Evolutionary conservation across 2,888 invertebrate genomes (phyloP).

Genomic region (Latrodectus elegans): DNA sequence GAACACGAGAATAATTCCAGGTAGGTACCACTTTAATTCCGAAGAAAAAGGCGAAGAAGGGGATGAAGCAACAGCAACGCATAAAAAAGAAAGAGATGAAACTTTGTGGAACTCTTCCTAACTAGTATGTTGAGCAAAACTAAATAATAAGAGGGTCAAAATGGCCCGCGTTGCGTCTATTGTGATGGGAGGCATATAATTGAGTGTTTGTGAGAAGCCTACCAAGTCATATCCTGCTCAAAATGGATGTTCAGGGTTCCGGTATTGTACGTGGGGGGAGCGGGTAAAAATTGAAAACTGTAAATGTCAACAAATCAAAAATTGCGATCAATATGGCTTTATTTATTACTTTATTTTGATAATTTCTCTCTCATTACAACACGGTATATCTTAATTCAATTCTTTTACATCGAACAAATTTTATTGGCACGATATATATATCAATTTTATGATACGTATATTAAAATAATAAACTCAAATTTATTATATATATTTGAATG

Average conservation of each 20-base stretch:
- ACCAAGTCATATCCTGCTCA: conserved; percentile 67
- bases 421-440: too few relatives aligned
- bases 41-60: neutral
- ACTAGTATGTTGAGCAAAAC: conserved; percentile 39
- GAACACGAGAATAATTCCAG: neutral
- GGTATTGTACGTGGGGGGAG: conserved; percentile 34
- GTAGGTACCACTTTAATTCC: neutral
- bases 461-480: too few relatives aligned
- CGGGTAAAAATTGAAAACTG: conserved; percentile 26
- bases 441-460: too few relatives aligned
- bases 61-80: neutral
- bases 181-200: conserved; percentile 64
- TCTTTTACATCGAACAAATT: too few relatives aligned
- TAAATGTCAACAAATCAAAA: neutral
- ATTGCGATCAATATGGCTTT: too few relatives aligned
- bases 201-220: conserved; percentile 64
- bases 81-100: neutral
- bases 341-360: too few relatives aligned
- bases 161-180: conserved; percentile 42
- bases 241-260: conserved; percentile 57
- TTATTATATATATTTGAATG: too few relatives aligned
- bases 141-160: conserved; percentile 53
- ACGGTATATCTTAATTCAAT: too few relatives aligned
- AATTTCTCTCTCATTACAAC: too few relatives aligned
- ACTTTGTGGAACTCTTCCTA: neutral